phyloP scores from a whole-genome alignment of 2,888 invertebrate species.

The Thymelicus sylvestris region DNA sequence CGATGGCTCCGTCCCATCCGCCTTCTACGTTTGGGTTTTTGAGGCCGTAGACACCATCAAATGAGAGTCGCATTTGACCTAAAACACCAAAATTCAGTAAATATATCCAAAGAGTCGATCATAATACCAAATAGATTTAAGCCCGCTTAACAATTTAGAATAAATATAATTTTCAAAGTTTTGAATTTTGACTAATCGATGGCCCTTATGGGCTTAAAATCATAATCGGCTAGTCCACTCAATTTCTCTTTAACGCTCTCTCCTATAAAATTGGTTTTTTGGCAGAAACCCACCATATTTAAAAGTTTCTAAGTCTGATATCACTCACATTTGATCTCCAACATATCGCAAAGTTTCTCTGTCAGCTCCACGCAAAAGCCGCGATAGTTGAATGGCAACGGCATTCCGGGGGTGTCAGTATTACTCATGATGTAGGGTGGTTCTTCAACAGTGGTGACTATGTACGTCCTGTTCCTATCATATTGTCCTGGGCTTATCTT shows the following conservation, averaged over 20 bases:
- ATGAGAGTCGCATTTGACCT: constrained; percentile 93
- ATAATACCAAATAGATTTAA: too few species aligned
- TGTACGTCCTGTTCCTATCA: constrained; percentile 93
- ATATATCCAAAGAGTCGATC: too few species aligned
- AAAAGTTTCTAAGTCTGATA: not conserved
- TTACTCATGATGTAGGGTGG: constrained; percentile 93
- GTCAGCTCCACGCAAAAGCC: constrained; percentile 97
- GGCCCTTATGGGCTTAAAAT: too few species aligned
- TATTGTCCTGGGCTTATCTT: constrained; percentile 80
- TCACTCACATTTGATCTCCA: constrained; percentile 93
- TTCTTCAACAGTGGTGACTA: constrained; percentile 94
- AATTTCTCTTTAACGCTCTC: too few species aligned
- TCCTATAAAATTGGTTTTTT: too few species aligned
- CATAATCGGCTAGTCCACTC: too few species aligned
- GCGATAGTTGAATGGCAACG: constrained; percentile 91
- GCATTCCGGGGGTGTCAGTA: constrained; percentile 87
- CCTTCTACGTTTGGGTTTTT: constrained; percentile 91
- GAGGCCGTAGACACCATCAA: constrained; percentile 94
- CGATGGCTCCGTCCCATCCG: constrained; percentile 97
- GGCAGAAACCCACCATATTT: too few species aligned
- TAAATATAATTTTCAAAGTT: too few species aligned
- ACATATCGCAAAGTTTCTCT: constrained; percentile 90
- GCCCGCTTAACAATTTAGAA: too few species aligned
- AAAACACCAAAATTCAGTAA: constrained; percentile 3
- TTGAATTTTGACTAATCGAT: too few species aligned